phyloP scores from a whole-genome alignment of 2,797 vertebrate species.

The Aulostomus chinensis region DNA sequence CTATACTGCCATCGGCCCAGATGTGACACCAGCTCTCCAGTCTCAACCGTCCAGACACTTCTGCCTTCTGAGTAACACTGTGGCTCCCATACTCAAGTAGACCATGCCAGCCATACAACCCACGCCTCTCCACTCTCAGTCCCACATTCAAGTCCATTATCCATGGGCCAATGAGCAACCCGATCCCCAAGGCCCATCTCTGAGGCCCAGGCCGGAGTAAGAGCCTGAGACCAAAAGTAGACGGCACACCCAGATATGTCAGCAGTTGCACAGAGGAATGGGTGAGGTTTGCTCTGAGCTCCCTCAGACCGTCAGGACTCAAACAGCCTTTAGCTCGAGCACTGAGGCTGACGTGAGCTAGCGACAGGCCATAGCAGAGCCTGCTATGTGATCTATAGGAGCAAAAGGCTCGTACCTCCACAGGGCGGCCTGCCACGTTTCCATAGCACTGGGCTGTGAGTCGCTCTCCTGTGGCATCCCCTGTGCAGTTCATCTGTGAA shows the following conservation, averaged over 20 bases:
- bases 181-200: slow-evolving; percentile 31
- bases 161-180: slow-evolving; percentile 15
- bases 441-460: slow-evolving; percentile 79
- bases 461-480: slow-evolving; percentile 58
- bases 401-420: slow-evolving; percentile 78
- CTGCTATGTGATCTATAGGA: slow-evolving; percentile 44
- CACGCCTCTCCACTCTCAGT: slow-evolving; percentile 47
- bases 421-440: slow-evolving; percentile 52
- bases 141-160: slow-evolving; percentile 37
- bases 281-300: slow-evolving; percentile 45
- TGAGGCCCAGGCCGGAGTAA: slow-evolving; percentile 41
- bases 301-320: slow-evolving; percentile 25
- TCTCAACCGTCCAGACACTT: slow-evolving; percentile 42
- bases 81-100: slow-evolving; percentile 27
- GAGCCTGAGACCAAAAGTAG: slow-evolving; percentile 34
- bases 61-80: slow-evolving; percentile 10
- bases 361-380: slow-evolving; percentile 31
- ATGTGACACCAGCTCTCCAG: slow-evolving; percentile 53
- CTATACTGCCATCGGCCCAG: slow-evolving; percentile 32
- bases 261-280: slow-evolving; percentile 38
- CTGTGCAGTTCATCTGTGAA: slow-evolving; percentile 86
- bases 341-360: slow-evolving; percentile 14
- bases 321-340: slow-evolving; percentile 48
- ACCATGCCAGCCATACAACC: slow-evolving; percentile 45
- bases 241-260: slow-evolving; percentile 34